Base-by-base conservation (phyloP, 2,888 invertebrate genomes). In the Chrysotoxum bicinctum region DNA sequence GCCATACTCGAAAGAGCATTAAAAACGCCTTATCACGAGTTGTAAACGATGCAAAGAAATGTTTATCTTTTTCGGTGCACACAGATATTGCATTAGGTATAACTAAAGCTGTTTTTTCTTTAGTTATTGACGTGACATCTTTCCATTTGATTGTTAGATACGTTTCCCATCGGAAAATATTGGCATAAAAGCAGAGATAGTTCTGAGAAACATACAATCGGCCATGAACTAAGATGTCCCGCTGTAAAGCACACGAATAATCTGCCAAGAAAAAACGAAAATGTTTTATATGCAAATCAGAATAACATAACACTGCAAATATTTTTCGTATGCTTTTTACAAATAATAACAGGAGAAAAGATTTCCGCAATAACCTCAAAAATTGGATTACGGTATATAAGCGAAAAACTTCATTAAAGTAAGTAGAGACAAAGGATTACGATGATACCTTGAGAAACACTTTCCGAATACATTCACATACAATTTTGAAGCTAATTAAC, bases 121-220 rank as follows among this genome's bases (percentile, higher is more conserved):
- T 99, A 50, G 98, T 98, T 91, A 99, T 97, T 64, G 97, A 95
- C 7, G 96, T 96, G 81, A 99, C 96, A 89, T 98, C 98, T 91
- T 96, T 97, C 95, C 97, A 97, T 88, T 95, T 95, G 69, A 98
- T 94, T 68, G 94, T 95, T 86, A 98, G 93, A 90, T 94, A 94
- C 7, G 98, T 98, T 93, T 98, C 98, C 98, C 98, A 99, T 89
- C 97, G 95, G 92, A 99, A 98, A 90, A 99, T 98, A 92, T 98
- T 99, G 23, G 99, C 98, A 93, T 99, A 97, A 93, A 99, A 99
- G 92, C 98, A 98, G 82, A 99, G 94, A 93, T 97, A 98, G 92
- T 97, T 97, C 93, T 98, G 98, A 0, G 98, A 97, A 60, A 98
- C 96, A 93, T 98, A 99, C 89, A 99, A 94, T 30, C 99, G 95